phyloP scores from a whole-genome alignment of 1,140 invertebrate genomes.

The Steinernema feltiae region DNA sequence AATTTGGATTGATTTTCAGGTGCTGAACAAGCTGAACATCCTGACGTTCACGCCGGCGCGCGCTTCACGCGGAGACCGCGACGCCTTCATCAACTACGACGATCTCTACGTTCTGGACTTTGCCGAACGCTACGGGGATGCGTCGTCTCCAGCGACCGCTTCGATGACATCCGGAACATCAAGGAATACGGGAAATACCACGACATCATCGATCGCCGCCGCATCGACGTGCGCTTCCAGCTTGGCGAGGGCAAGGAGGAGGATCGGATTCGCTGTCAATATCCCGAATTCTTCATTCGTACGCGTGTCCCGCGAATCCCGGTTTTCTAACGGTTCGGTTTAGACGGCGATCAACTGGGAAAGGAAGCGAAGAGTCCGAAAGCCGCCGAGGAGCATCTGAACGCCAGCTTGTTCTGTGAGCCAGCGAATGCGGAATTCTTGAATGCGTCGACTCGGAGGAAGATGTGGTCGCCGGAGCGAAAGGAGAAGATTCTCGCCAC shows the following conservation, averaged over 20 bases:
- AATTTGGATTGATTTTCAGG: constrained; percentile 13
- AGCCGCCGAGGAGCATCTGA: constrained; percentile 25
- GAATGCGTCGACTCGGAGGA: background rate
- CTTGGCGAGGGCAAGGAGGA: constrained; percentile 18
- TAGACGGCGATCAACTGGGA: background rate
- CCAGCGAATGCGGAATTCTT: background rate
- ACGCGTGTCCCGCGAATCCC: background rate
- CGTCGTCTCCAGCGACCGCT: constrained; percentile 30
- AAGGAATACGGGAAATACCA: constrained; percentile 26
- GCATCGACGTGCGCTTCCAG: constrained; percentile 29
- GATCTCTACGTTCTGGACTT: constrained; percentile 32
- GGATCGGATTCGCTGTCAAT: constrained; percentile 16
- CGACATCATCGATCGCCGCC: constrained; percentile 26
- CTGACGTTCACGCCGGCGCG: constrained; percentile 34
- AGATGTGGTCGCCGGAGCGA: background rate
- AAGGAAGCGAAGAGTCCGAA: constrained; percentile 2
- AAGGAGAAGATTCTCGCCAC: background rate
- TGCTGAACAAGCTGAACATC: constrained; percentile 27
- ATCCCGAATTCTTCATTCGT: constrained; percentile 33
- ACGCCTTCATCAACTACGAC: constrained; percentile 37
- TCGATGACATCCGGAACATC: constrained; percentile 31
- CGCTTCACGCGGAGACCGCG: constrained; percentile 20
- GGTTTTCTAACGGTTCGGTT: constrained; percentile 40
- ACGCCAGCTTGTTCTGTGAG: background rate
- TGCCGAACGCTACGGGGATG: constrained; percentile 30